Percentiles rank a stretch among this genome's conserved stretches.
These are phyloP conservation scores for Agrilus cyanescens DNA, from an alignment of 2,888 invertebrate species.

Conservation along the genomic window DNA sequence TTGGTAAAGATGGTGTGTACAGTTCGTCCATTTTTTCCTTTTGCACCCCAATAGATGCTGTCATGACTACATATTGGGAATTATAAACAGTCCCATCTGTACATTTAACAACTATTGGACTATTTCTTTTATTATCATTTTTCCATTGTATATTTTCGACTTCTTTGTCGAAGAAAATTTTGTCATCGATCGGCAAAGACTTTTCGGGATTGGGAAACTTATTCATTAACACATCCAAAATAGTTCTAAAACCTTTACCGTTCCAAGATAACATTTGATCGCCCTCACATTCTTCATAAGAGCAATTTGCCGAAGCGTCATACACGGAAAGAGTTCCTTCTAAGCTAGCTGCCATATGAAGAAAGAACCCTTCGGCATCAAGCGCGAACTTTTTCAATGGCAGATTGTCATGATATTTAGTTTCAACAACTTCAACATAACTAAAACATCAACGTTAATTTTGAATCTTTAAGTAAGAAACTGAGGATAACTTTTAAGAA, in stretches of 20 bases:
- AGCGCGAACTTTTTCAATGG: background rate
- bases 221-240: conserved; percentile 49
- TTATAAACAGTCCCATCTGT: conserved; percentile 37
- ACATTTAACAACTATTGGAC: conserved; percentile 32
- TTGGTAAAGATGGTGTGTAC: background rate
- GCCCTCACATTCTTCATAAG: conserved; percentile 31
- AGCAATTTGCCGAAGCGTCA: background rate
- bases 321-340: background rate
- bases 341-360: background rate
- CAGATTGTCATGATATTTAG: no score
- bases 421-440: no score
- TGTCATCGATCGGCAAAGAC: conserved; percentile 16
- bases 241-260: conserved; percentile 48
- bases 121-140: conserved; percentile 3
- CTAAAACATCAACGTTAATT: no score
- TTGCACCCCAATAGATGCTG: conserved; percentile 52
- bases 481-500: no score
- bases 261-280: conserved; percentile 58
- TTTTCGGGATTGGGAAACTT: conserved; percentile 7
- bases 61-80: conserved; percentile 52
- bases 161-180: conserved; percentile 15
- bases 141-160: conserved; percentile 14
- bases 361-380: background rate
- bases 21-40: conserved; percentile 37
- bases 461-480: no score